These are phyloP conservation scores for Eupleurogrammus muticus DNA, from an alignment of 2,797 vertebrate species.

Conservation along the genomic window DNA sequence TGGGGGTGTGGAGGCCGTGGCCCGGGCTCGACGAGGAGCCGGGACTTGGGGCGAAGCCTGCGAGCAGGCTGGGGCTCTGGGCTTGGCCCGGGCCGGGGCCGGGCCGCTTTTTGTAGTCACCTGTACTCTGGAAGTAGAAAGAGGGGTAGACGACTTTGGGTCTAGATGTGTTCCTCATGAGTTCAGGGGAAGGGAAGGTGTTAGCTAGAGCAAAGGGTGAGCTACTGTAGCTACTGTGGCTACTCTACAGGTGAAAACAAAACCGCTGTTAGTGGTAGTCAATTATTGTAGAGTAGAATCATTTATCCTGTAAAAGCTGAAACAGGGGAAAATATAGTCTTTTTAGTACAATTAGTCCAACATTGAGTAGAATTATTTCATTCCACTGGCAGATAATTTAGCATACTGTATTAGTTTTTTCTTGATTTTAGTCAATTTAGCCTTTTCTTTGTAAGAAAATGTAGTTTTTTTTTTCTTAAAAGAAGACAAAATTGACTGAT, in stretches of 20 bases:
- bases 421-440: too few relatives aligned
- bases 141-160: conserved; percentile 94
- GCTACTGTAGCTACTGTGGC: conserved; percentile 66
- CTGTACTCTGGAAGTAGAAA: conserved; percentile 99
- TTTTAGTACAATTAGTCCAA: too few relatives aligned
- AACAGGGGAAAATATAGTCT: too few relatives aligned
- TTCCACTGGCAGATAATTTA: too few relatives aligned
- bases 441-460: too few relatives aligned
- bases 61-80: conserved; percentile 46
- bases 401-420: too few relatives aligned
- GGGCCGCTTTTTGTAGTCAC: conserved; percentile 91
- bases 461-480: too few relatives aligned
- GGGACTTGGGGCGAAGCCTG: conserved; percentile 67
- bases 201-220: conserved; percentile 65
- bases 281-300: not conserved
- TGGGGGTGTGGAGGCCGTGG: conserved; percentile 65
- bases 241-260: conserved; percentile 66
- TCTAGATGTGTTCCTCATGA: conserved; percentile 78
- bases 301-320: not conserved
- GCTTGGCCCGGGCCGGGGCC: conserved; percentile 46
- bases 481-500: too few relatives aligned
- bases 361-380: too few relatives aligned
- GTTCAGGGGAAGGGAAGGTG: conserved; percentile 69
- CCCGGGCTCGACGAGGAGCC: conserved; percentile 57
- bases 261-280: conserved; percentile 55